Percentiles rank a stretch among this genome's conserved stretches.
Conservation (phyloP, 2,888 invertebrate species). For the Dynastes grantii region DNA sequence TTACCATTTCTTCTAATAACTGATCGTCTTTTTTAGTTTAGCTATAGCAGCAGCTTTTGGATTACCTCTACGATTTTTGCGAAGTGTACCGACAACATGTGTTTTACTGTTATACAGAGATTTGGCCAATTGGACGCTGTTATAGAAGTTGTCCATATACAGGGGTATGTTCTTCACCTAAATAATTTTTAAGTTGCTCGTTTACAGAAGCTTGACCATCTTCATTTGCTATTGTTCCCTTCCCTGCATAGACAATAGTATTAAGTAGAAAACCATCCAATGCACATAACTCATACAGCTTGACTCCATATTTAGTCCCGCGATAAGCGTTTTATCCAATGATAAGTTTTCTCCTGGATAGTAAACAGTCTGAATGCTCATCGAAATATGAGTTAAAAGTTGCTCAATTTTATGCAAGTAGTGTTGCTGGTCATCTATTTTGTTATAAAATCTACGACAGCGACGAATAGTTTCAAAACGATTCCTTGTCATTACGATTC, state of each 20-base stretch:
- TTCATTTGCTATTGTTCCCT: slow-evolving; percentile 28
- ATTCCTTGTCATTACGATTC: too few species aligned
- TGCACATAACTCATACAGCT: slow-evolving; percentile 10
- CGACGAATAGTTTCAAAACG: too few species aligned
- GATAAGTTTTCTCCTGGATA: neutral
- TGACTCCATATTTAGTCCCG: slow-evolving; percentile 7
- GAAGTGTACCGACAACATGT: too few species aligned
- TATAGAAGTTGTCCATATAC: slow-evolving; percentile 19
- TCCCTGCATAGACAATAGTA: slow-evolving; percentile 14
- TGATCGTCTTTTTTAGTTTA: too few species aligned
- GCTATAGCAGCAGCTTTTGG: too few species aligned
- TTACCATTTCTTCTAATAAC: too few species aligned
- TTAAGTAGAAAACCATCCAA: slow-evolving; percentile 12
- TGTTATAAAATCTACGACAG: too few species aligned
- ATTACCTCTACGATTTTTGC: too few species aligned
- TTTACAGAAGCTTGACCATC: slow-evolving; percentile 30
- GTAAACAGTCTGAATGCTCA: neutral
- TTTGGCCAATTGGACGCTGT: slow-evolving; percentile 9
- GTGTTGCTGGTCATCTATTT: neutral
- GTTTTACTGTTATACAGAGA: too few species aligned
- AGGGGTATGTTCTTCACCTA: neutral
- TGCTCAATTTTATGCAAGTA: neutral
- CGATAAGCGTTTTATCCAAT: neutral
- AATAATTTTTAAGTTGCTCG: slow-evolving; percentile 14
- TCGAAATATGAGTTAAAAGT: neutral